Evolutionary conservation across 35 echinoderm and acorn worm genomes (phyloP).

Genomic region (Acanthaster planci): DNA sequence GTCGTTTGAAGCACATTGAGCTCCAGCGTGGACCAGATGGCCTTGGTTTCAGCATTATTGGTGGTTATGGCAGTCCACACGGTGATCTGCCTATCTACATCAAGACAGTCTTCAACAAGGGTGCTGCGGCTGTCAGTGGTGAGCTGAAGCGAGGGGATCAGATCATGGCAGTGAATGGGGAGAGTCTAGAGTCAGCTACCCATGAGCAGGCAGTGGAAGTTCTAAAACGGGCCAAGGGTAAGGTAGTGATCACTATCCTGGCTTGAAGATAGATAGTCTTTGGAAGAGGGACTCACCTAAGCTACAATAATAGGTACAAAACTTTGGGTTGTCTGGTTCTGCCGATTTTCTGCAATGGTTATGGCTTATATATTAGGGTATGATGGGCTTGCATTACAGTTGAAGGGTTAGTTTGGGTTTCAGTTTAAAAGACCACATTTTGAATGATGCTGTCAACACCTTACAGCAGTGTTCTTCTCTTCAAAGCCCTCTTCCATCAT

Average conservation of each 20-base stretch:
- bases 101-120: slow-evolving; percentile 94
- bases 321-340: too few species aligned
- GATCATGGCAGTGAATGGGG: slow-evolving; percentile 86
- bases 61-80: slow-evolving; percentile 88
- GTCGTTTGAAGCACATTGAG: slow-evolving; percentile 66
- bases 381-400: too few species aligned
- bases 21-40: slow-evolving; percentile 86
- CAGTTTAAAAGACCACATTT: too few species aligned
- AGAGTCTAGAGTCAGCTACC: slow-evolving; percentile 65
- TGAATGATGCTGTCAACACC: too few species aligned
- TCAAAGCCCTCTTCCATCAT: too few species aligned
- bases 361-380: too few species aligned
- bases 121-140: slow-evolving; percentile 77
- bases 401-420: too few species aligned
- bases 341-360: too few species aligned
- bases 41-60: slow-evolving; percentile 95
- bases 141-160: slow-evolving; percentile 84
- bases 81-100: slow-evolving; percentile 98
- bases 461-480: too few species aligned
- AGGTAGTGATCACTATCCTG: slow-evolving; percentile 66
- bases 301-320: too few species aligned
- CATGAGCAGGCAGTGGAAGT: slow-evolving; percentile 85
- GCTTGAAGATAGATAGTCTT: slow-evolving; percentile 22
- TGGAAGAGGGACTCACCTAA: too few species aligned
- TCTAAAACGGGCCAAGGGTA: slow-evolving; percentile 76